Base-by-base conservation (phyloP, 2,113 vertebrate species). In the Rhea pennata region DNA sequence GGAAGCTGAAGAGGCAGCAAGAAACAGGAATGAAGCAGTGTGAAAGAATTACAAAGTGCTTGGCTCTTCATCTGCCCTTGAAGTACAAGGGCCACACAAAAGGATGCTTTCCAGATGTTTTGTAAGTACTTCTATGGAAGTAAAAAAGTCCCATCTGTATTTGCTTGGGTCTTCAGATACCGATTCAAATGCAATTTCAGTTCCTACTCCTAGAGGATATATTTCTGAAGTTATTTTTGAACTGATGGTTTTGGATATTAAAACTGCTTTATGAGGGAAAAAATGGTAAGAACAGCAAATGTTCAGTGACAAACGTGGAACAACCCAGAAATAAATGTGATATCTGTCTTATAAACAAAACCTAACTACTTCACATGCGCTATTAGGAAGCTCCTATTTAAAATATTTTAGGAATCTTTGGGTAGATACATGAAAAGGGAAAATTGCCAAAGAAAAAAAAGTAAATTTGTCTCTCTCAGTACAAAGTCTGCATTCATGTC, bases 181-280 rank as follows among this genome's bases (percentile, higher is more conserved):
- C 3, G 51, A 86, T 44, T 81, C 42, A 93, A 92, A 88, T 53
- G 65, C 70, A 87, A 87, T 88, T 93, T 88, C 10, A 76, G 70
- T 8, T 91, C 15, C 53, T 44, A 31, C 44, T 93, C 65, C 56
- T 64, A 53, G 15, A 90, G 86, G 59, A 90, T 58, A 82, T 11
- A 93, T 79, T 81, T 53, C 88, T 81, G 3, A 88, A 75, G 48
- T 72, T 90, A 84, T 93, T 91, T 46, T 71, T 94, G 70, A 93
- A 78, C 48, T 84, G 56, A 56, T 75, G n/a, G 84, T 72, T 84
- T 86, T 79, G 77, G 26, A 65, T 86, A 94, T 65, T 71, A 56
- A 88, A 88, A 84, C 36, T 91, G 48, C 20, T 85, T 90, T 73
- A 87, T 50, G 26, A 75, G 7, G 51, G 91, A 84, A 51, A 92